Base-by-base conservation (phyloP, 2,888 invertebrate species). In the Notocelia uddmanniana region DNA sequence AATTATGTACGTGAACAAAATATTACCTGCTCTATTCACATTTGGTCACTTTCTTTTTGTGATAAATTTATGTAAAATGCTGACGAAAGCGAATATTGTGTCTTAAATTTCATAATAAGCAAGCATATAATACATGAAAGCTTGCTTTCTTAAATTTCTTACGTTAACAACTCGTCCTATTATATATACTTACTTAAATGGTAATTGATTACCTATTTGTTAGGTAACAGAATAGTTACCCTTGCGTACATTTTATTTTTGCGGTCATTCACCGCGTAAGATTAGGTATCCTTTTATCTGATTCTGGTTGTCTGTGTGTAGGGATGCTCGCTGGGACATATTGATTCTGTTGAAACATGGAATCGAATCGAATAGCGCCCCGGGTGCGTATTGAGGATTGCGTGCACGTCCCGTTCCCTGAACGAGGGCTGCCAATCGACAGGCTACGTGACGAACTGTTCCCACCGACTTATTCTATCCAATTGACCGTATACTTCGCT, bases 381-480 rank as follows among this genome's bases (percentile, higher is more conserved):
- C 77, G 75, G 80, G 77, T 78, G 77, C 75, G 79, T 80, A 81
- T 88, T 88, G 80, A 81, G 78, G 80, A 89, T 87, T 87, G 83
- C 84, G 83, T 81, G 83, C 90, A 89, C 89, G 90, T 89, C 80
- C 70, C 76, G 80, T 82, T 85, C 85, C 83, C 81, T 84, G 84
- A 83, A 84, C 80, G 83, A 83, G 87, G 85, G 83, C 84, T 85
- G 79, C 80, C 83, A 78, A 80, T 82, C 76, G 81, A 74, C 74
- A 76, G 63, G 76, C 80, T 85, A 88, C 89, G 89, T 89, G 89
- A 87, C 80, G 80, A 81, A 83, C 87, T 87, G 86, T 85, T 83
- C 83, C 85, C 81, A 76, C 74, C 81, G 79, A 78, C 78, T 80
- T 83, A 80, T 81, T 80, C 74, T 78, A 78, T 85, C 79, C 82